These are phyloP conservation scores for Lepidothrix coronata DNA, from an alignment of 2,113 vertebrate genomes.

Conservation along the genomic window DNA sequence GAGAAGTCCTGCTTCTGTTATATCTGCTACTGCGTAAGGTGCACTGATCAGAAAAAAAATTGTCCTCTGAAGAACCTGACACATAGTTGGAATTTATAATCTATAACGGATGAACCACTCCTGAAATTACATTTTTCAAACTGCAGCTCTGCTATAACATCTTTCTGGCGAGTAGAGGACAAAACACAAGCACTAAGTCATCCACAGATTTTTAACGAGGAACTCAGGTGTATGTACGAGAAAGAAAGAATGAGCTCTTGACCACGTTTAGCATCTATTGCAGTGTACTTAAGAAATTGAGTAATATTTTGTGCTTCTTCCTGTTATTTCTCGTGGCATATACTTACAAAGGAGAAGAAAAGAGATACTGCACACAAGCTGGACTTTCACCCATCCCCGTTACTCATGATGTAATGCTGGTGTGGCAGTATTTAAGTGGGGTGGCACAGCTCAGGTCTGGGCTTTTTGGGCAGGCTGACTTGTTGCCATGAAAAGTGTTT, in stretches of 20 bases:
- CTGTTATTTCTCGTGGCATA: not conserved
- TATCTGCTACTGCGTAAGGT: not conserved
- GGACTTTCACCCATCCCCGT: rapidly evolving
- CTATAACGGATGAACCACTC: not conserved
- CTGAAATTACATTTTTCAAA: not conserved
- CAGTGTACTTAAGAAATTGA: not conserved
- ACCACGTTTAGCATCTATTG: not conserved
- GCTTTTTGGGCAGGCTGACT: not conserved
- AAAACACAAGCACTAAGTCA: not conserved
- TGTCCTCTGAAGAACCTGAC: not conserved
- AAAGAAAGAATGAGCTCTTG: not conserved
- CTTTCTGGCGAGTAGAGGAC: not conserved
- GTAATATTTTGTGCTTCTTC: not conserved
- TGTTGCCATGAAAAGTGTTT: not conserved
- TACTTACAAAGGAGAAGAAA: not conserved
- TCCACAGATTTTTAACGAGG: rapidly evolving
- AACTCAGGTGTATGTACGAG: rapidly evolving
- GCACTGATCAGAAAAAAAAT: not conserved
- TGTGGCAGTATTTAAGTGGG: not conserved
- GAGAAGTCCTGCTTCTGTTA: not conserved
- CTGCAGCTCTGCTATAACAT: not conserved
- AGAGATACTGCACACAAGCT: not conserved
- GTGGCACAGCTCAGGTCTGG: not conserved
- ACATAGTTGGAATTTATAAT: not conserved
- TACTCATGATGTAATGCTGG: not conserved